phyloP scores from a whole-genome alignment of 1,140 invertebrate genomes.

The Drosophila trapezifrons region DNA sequence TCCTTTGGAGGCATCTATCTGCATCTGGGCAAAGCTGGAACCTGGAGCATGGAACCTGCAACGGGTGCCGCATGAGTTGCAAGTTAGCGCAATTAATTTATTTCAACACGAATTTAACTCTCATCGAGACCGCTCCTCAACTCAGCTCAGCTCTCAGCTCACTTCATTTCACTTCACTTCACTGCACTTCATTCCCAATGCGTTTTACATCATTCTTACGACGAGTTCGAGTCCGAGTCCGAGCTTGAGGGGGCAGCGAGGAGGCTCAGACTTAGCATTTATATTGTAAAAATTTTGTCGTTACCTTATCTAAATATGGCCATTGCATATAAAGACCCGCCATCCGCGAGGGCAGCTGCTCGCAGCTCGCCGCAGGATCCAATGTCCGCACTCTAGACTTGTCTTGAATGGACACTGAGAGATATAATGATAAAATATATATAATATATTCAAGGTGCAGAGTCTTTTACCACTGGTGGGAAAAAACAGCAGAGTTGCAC shows the following conservation, averaged over 20 bases:
- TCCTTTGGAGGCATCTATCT: slow-evolving; percentile 11
- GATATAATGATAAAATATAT: too few species aligned
- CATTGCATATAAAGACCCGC: slow-evolving; percentile 78
- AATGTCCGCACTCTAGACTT: slow-evolving; percentile 7
- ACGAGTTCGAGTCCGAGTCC: background rate
- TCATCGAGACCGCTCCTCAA: slow-evolving; percentile 64
- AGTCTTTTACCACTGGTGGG: too few species aligned
- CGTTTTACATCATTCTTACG: slow-evolving; percentile 74
- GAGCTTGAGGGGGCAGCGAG: background rate
- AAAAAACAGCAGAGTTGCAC: too few species aligned
- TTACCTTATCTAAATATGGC: slow-evolving; percentile 81
- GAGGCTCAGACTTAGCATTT: slow-evolving; percentile 43
- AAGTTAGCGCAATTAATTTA: slow-evolving; percentile 83
- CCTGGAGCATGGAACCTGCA: slow-evolving; percentile 6
- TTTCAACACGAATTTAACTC: slow-evolving; percentile 83
- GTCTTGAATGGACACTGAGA: background rate
- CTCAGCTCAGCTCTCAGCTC: slow-evolving; percentile 11
- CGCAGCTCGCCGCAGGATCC: slow-evolving; percentile 55
- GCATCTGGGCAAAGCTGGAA: slow-evolving; percentile 12
- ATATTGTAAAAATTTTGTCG: slow-evolving; percentile 80
- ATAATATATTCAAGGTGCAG: too few species aligned
- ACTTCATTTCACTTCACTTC: slow-evolving; percentile 25
- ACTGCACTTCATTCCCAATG: slow-evolving; percentile 44
- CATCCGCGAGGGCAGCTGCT: slow-evolving; percentile 60
- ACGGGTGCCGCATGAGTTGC: slow-evolving; percentile 77